These are phyloP conservation scores for Patella ulyssiponensis DNA, from an alignment of 2,888 invertebrate genomes.

Conservation along the genomic window DNA sequence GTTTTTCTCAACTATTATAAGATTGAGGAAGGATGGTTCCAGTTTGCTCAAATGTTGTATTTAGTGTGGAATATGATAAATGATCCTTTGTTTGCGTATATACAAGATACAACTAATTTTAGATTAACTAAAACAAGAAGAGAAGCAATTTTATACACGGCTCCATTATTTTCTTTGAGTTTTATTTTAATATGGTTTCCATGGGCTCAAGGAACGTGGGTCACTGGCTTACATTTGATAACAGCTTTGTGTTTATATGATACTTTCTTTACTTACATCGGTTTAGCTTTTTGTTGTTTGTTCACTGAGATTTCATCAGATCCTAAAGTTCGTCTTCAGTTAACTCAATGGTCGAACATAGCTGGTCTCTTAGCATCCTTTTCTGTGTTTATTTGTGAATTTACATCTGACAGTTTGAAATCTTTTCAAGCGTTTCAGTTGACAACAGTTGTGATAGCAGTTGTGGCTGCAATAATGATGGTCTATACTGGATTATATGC, in stretches of 20 bases:
- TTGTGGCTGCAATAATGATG: conserved; percentile 57
- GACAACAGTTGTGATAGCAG: conserved; percentile 57
- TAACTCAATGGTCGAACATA: conserved; percentile 66
- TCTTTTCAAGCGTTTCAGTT: conserved; percentile 67
- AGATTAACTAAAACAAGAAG: conserved; percentile 69
- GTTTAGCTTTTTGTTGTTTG: conserved; percentile 70
- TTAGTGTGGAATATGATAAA: conserved; percentile 74
- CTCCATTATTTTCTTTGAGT: conserved; percentile 70
- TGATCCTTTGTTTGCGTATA: conserved; percentile 73
- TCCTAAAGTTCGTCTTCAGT: conserved; percentile 63
- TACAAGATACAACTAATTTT: conserved; percentile 61
- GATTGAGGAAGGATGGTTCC: conserved; percentile 72
- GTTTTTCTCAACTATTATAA: conserved; percentile 72
- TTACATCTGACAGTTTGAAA: conserved; percentile 63
- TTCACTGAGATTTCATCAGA: conserved; percentile 69
- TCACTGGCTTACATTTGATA: conserved; percentile 72
- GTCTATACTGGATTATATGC: conserved; percentile 59
- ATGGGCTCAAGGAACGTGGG: conserved; percentile 48
- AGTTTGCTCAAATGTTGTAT: conserved; percentile 71
- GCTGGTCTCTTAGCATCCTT: conserved; percentile 55
- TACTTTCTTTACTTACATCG: conserved; percentile 71
- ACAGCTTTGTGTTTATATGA: conserved; percentile 72
- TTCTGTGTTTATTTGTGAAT: conserved; percentile 57
- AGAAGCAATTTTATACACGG: conserved; percentile 70
- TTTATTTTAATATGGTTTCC: conserved; percentile 72